These are phyloP conservation scores for Mesembrinibis cayennensis DNA, from an alignment of 2,113 vertebrate genomes.

Conservation along the genomic window DNA sequence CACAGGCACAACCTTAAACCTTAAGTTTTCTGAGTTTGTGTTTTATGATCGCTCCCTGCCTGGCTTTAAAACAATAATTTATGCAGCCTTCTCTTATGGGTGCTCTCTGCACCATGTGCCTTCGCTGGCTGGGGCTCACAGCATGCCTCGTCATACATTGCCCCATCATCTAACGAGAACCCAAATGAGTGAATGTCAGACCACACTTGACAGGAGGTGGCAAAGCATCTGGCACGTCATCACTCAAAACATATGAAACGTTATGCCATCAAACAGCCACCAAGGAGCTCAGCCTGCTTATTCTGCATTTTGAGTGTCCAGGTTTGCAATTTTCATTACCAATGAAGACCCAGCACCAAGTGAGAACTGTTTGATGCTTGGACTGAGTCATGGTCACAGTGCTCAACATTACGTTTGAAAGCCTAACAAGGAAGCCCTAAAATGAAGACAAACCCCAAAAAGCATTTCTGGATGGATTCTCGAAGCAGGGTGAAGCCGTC, in stretches of 20 bases:
- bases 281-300: neutral
- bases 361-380: neutral
- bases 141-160: neutral
- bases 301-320: neutral
- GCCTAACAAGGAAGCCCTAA: neutral
- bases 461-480: neutral
- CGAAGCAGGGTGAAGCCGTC: rapidly evolving
- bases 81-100: neutral
- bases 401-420: neutral
- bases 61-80: neutral
- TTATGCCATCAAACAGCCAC: neutral
- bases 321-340: neutral
- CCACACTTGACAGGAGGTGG: neutral
- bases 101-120: neutral
- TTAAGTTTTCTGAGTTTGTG: neutral
- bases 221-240: neutral
- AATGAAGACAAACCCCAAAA: neutral
- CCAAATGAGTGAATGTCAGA: neutral
- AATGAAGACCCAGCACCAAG: neutral
- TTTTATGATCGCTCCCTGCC: neutral
- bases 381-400: neutral
- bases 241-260: neutral
- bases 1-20: neutral
- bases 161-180: neutral
- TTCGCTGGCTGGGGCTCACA: neutral